Evolutionary conservation across 2,113 vertebrate genomes (phyloP), one percentile per base, ranked within the genome.

Genomic region (Anolis carolinensis): DNA sequence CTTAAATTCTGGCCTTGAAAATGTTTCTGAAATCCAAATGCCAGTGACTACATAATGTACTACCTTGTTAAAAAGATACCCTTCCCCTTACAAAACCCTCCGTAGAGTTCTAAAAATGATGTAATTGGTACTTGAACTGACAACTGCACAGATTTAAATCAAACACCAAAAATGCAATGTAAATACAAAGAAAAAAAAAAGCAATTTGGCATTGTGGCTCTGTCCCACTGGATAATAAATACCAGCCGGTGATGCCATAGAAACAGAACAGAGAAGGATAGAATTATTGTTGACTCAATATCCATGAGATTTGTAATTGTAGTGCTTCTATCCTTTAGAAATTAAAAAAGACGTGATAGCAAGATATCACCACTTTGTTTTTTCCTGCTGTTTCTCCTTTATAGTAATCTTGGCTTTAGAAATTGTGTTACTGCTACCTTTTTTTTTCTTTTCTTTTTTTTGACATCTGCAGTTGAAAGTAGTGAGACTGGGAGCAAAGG

Each of bases 1-100:
- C 21, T 82, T 72, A 59, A 34, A 72, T 36, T 36, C 48, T 72
- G 50, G 68, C 81, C 68, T 71, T 71, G 67, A 82, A 70, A 79
- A 52, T 27, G 25, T 30, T 63, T 70, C 48, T 70, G 27, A 70
- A 70, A 70, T 21, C 30, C 16, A 32, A 72, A 82, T 72, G 68
- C 67, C 67, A 82, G 11, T 32, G 30, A 82, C 21, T 55, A 72
- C 48, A 55, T 7, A 21, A 9, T 71, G 67, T 21, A 81, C 39
- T 48, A 52, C 20, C 81, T 82, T 68, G 21, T 82, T 82, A 70
- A 81, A 48, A 48, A 7, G 59, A 6, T n/a, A 30, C 7, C 55
- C 39, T 44, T 55, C 55, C 55, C 55, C 13, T 14, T 55, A 55
- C 13, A 55, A 55, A 55, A 55, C 55, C 16, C 55, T 55, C 55